Evolutionary conservation across 2,797 vertebrate species (phyloP).

Genomic region (Erpetoichthys calabaricus): DNA sequence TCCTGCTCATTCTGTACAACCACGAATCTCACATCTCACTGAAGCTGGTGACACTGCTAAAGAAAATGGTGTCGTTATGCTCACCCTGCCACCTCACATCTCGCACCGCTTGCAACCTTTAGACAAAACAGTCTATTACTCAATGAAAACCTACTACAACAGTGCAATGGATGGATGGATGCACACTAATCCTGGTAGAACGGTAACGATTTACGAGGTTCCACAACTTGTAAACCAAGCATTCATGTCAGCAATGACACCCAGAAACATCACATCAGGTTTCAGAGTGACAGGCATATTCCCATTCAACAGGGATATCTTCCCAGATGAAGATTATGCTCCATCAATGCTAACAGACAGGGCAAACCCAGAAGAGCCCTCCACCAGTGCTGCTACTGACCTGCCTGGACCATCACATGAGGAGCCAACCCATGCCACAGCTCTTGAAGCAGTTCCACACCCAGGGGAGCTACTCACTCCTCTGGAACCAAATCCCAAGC

Average conservation of each 20-base stretch:
- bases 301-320: slow-evolving; percentile 17
- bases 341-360: slow-evolving; percentile 16
- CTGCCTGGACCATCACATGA: slow-evolving; percentile 14
- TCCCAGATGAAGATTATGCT: slow-evolving; percentile 17
- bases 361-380: slow-evolving; percentile 13
- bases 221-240: slow-evolving; percentile 11
- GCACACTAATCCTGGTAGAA: too few species aligned
- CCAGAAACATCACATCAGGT: slow-evolving; percentile 13
- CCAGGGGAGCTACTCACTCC: slow-evolving; percentile 11
- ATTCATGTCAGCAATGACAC: slow-evolving; percentile 15
- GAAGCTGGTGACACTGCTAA: too few species aligned
- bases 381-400: slow-evolving; percentile 15
- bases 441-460: slow-evolving; percentile 8
- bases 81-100: too few species aligned
- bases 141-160: too few species aligned
- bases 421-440: slow-evolving; percentile 1
- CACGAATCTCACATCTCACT: too few species aligned
- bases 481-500: slow-evolving; percentile 14
- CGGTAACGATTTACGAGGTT: slow-evolving; percentile 8
- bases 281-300: slow-evolving; percentile 16
- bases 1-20: too few species aligned
- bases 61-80: too few species aligned
- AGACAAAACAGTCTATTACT: too few species aligned
- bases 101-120: too few species aligned
- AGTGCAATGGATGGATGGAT: too few species aligned